Evolutionary conservation across 1,140 invertebrate species (phyloP).

Genomic region (Zaprionus davidi): DNA sequence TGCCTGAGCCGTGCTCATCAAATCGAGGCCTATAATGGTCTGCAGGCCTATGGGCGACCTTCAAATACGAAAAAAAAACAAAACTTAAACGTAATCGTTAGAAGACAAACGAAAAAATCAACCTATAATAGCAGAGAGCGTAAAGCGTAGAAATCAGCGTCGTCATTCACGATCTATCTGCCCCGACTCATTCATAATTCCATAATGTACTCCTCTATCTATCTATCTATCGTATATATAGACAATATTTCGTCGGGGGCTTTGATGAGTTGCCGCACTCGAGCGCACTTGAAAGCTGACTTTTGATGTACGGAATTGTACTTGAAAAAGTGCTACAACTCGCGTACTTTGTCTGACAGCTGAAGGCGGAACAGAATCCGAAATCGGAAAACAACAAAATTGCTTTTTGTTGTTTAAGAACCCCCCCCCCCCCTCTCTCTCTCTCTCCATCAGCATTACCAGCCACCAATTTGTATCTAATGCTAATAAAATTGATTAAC

Average conservation of each 20-base stretch:
- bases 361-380: constrained; percentile 63
- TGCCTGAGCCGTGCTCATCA: constrained; percentile 37
- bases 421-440: no score
- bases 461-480: constrained; percentile 31
- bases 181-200: constrained; percentile 73
- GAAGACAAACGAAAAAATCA: constrained; percentile 48
- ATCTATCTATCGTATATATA: constrained; percentile 8
- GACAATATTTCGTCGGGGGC: constrained; percentile 40
- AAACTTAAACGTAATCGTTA: constrained; percentile 32
- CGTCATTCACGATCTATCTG: constrained; percentile 63
- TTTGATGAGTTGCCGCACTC: constrained; percentile 80
- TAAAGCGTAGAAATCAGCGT: constrained; percentile 54
- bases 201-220: constrained; percentile 7
- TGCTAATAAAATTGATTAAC: constrained; percentile 79
- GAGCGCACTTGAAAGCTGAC: constrained; percentile 64
- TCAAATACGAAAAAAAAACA: constrained; percentile 29
- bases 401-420: constrained; percentile 13
- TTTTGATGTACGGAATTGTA: constrained; percentile 72
- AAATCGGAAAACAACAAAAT: constrained; percentile 21
- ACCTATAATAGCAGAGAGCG: constrained; percentile 28
- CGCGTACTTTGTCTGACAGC: constrained; percentile 45
- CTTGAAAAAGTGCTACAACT: constrained; percentile 75
- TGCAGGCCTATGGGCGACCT: constrained; percentile 61
- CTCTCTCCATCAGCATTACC: neutral
- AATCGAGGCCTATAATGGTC: constrained; percentile 64